Evolutionary conservation across 2,888 invertebrate species (phyloP), one percentile per base, ranked within the genome.

Genomic region (Willowsia nigromaculata): DNA sequence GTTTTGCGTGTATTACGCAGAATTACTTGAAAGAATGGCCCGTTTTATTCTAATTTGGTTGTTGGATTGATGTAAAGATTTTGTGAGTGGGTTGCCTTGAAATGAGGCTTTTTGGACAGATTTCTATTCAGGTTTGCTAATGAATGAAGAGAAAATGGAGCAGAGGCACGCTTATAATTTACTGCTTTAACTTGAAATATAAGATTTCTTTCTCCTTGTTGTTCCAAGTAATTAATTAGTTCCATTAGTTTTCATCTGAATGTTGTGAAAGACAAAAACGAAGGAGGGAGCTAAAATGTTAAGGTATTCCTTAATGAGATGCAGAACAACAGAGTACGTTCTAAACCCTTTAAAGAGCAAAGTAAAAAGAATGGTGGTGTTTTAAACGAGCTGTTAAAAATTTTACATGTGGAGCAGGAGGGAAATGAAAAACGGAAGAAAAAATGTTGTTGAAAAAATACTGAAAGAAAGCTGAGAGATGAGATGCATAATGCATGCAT

Each of bases 191-290:
- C 43, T 27, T 15, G 25, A 47, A n/a, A 65, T 18, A 50, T 30
- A 84, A 62, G 74, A 11, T 56, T 76, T 62, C 76, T 76, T 68
- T 37, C 65, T 18, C 65, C 37, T 18, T 68, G 65, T 68, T 68
- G 65, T 68, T 85, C 59, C 85, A 76, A 59, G 62, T 85, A 85
- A 85, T 85, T 76, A 85, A 76, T 85, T 85, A 62, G 74, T 85
- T 76, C 76, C 85, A 85, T 85, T 85, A 85, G 59, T 85, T 85
- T 59, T 76, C 85, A 85, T 74, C 53, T 27, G 85, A 74, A 76
- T 85, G 85, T 56, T 27, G 22, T 33, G 22, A 71, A 53, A 80
- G 56, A 80, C 22, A 11, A 27, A 37, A 37, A 68, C n/a, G 37
- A 18, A 68, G 37, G 37, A 37, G 37, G 37, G 2, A 30, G 65